Evolutionary conservation across 1,140 invertebrate species (phyloP).

Genomic region (Archivesica marissinica): DNA sequence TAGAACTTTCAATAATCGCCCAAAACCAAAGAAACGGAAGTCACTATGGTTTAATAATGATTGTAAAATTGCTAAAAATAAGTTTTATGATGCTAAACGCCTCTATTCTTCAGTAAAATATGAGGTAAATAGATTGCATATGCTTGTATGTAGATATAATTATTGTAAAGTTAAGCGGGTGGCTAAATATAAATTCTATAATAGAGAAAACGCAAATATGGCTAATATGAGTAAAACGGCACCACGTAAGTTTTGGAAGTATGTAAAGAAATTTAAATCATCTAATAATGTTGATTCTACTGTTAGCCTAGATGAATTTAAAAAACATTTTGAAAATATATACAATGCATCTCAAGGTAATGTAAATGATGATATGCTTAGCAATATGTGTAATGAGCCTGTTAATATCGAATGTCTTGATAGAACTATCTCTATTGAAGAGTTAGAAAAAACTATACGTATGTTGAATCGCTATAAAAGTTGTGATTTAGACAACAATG

Average conservation of each 20-base stretch:
- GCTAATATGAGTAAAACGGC: conserved; percentile 33
- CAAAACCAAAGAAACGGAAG: conserved; percentile 24
- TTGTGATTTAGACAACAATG: conserved; percentile 14
- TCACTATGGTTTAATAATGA: conserved; percentile 42
- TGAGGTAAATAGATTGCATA: conserved; percentile 17
- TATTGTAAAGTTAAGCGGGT: conserved; percentile 6
- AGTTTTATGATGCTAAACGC: conserved; percentile 18
- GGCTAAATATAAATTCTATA: conserved; percentile 28
- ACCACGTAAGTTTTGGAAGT: conserved; percentile 32
- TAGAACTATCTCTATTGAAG: conserved; percentile 28
- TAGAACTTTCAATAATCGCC: conserved; percentile 21
- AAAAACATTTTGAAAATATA: conserved; percentile 43
- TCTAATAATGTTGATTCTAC: conserved; percentile 15
- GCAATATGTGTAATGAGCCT: background rate
- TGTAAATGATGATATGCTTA: background rate
- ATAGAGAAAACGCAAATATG: conserved; percentile 25
- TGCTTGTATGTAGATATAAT: conserved; percentile 12
- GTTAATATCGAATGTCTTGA: conserved; percentile 41
- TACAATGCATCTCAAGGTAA: conserved; percentile 4
- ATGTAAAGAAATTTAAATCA: conserved; percentile 30
- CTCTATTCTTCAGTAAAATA: background rate
- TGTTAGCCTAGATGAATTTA: conserved; percentile 21
- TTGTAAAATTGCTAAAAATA: conserved; percentile 26
- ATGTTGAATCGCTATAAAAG: conserved; percentile 18
- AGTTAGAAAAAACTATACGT: conserved; percentile 27